These are phyloP conservation scores for Scyliorhinus canicula DNA, from an alignment of 2,797 vertebrate species.

Conservation along the genomic window DNA sequence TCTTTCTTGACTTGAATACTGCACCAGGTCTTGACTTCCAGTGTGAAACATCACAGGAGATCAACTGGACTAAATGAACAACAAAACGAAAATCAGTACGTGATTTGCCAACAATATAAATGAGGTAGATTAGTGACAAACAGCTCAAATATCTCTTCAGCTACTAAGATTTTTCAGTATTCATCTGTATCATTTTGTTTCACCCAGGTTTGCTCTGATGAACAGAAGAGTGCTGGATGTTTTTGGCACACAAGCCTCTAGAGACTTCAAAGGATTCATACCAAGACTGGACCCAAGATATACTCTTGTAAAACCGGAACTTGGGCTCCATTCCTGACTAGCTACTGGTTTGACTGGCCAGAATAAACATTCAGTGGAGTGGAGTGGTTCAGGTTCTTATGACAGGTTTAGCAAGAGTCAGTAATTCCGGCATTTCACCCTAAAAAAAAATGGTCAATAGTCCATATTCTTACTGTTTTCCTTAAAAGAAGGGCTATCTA, in stretches of 20 bases:
- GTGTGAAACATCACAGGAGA: neutral
- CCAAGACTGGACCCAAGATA: slow-evolving; percentile 82
- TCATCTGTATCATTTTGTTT: neutral
- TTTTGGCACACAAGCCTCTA: slow-evolving; percentile 87
- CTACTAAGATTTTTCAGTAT: neutral
- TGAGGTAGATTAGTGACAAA: neutral
- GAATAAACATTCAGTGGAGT: neutral
- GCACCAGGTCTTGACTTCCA: neutral
- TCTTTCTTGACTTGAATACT: neutral
- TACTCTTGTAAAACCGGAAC: slow-evolving; percentile 57
- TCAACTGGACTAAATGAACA: neutral
- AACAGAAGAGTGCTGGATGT: slow-evolving; percentile 81
- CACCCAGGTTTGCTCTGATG: slow-evolving; percentile 81
- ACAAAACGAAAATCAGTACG: neutral
- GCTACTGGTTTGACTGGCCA: neutral
- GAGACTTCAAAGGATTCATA: slow-evolving; percentile 75
- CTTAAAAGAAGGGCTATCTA: slow-evolving; percentile 9
- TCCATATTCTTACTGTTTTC: slow-evolving; percentile 22
- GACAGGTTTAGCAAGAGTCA: neutral
- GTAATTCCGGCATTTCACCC: neutral
- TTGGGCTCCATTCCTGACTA: slow-evolving; percentile 35
- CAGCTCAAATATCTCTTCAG: neutral
- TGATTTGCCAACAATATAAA: neutral
- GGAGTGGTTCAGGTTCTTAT: neutral
- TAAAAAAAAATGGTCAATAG: neutral